Evolutionary conservation across 2,888 invertebrate genomes (phyloP).

Genomic region (Phortica magna): DNA sequence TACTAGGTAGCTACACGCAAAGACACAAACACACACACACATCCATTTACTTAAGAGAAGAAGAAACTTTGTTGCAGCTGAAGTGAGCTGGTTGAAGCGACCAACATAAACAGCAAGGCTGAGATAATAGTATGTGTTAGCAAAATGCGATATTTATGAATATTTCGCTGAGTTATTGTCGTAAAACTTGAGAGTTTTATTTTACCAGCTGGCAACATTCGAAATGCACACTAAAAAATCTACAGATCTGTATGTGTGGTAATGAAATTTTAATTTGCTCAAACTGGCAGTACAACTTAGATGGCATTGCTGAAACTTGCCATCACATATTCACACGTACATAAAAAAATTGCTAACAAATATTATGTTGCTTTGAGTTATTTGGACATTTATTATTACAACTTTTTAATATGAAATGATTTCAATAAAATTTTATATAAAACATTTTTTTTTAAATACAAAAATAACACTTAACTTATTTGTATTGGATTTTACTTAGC

Average conservation of each 20-base stretch:
- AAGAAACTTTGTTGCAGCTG: neutral
- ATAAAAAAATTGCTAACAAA: no score
- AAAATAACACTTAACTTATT: no score
- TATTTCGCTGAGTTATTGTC: constrained; percentile 29
- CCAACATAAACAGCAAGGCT: neutral
- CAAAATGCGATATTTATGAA: constrained; percentile 6
- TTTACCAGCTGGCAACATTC: neutral
- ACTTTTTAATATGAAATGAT: no score
- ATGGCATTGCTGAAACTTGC: neutral
- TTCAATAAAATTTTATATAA: no score
- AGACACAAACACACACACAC: constrained; percentile 28
- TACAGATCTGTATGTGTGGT: constrained; percentile 12
- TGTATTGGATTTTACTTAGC: no score
- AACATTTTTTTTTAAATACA: no score
- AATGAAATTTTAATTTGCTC: constrained; percentile 30
- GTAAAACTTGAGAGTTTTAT: constrained; percentile 7
- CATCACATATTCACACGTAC: neutral
- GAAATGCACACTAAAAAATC: neutral
- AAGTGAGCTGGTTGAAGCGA: neutral
- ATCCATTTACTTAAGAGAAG: neutral
- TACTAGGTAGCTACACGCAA: constrained; percentile 23
- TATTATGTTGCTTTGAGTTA: no score
- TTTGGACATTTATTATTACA: no score
- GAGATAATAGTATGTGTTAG: neutral
- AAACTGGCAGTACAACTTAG: no score